phyloP scores from a whole-genome alignment of 2,888 invertebrate species.

The Drosophila leonis region DNA sequence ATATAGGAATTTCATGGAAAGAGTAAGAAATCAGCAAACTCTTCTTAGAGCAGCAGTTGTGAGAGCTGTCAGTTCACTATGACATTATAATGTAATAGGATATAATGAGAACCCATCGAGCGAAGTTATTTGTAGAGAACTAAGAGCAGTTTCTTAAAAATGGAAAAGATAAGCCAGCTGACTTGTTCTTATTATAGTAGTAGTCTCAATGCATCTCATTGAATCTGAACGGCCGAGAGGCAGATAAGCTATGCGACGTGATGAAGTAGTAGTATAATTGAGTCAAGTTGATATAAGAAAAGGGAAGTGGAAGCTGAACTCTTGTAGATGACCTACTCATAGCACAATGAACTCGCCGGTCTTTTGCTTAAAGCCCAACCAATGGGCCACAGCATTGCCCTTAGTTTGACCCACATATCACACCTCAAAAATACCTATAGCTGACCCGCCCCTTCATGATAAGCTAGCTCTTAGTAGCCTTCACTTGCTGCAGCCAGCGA shows the following conservation, averaged over 20 bases:
- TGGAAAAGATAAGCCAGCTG: neutral
- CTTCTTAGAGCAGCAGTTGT: neutral
- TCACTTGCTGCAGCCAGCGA: conserved; percentile 29
- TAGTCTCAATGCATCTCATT: neutral
- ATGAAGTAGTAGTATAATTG: neutral
- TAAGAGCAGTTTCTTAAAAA: too few species aligned
- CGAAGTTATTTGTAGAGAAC: too few species aligned
- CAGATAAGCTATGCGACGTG: neutral
- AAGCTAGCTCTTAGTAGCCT: conserved; percentile 27
- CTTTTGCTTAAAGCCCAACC: neutral
- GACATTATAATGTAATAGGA: neutral
- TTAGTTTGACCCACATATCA: conserved; percentile 2
- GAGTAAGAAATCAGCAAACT: neutral
- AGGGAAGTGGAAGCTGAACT: neutral
- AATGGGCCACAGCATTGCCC: neutral
- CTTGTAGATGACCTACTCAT: neutral
- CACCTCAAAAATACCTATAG: neutral
- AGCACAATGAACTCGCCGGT: neutral
- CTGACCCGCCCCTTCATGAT: neutral
- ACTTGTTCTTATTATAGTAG: neutral
- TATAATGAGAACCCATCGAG: neutral
- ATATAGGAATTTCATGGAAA: neutral
- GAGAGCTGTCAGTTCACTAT: neutral
- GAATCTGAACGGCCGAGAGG: neutral
- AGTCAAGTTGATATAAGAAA: neutral